Conservation (phyloP, 2,888 invertebrate species). For the Drosophila cracens region DNA sequence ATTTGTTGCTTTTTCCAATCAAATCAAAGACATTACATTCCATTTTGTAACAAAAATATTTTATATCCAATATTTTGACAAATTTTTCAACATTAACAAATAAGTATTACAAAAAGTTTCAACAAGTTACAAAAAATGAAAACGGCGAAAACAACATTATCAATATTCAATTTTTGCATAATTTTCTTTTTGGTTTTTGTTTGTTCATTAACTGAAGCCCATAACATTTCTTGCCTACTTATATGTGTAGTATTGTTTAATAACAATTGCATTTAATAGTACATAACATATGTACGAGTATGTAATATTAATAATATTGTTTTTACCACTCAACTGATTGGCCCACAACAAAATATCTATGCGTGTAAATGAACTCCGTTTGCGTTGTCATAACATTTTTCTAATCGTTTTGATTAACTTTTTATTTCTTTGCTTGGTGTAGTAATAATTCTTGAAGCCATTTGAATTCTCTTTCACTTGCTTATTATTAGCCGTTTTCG, state of each 20-base stretch:
- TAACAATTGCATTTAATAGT: conserved; percentile 66
- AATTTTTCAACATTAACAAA: conserved; percentile 53
- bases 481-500: conserved; percentile 37
- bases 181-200: conserved; percentile 14
- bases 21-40: conserved; percentile 65
- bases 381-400: conserved; percentile 60
- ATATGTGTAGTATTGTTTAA: conserved; percentile 6
- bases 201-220: conserved; percentile 49
- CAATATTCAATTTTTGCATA: conserved; percentile 32
- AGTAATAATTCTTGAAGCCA: conserved; percentile 56
- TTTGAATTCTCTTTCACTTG: conserved; percentile 42
- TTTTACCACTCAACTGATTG: conserved; percentile 25
- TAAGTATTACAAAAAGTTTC: conserved; percentile 50
- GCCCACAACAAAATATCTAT: conserved; percentile 5
- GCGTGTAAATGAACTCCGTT: conserved; percentile 22
- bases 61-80: conserved; percentile 33
- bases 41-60: conserved; percentile 71
- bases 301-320: conserved; percentile 11
- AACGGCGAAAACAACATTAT: conserved; percentile 17
- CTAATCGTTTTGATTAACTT: conserved; percentile 68
- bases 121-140: conserved; percentile 43
- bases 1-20: conserved; percentile 48
- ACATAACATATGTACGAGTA: conserved; percentile 4
- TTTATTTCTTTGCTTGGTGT: conserved; percentile 53
- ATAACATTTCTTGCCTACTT: conserved; percentile 49